Evolutionary conservation across 2,797 vertebrate genomes (phyloP).

Genomic region (Siniperca scherzeri): DNA sequence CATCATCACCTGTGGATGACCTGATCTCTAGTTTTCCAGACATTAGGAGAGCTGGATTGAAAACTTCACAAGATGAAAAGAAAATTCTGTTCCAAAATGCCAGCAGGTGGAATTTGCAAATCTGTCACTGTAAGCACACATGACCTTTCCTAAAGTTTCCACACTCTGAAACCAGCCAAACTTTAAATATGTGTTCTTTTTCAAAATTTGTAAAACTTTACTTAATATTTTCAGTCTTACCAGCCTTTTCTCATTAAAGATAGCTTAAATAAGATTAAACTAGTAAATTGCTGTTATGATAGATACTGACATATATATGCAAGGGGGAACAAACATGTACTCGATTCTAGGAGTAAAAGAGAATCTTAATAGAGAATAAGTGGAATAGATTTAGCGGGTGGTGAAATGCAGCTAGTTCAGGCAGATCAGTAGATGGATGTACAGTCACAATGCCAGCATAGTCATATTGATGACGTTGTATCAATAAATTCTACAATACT

Average conservation of each 20-base stretch:
- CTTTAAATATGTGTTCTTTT: constrained; percentile 20
- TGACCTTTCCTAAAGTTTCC: constrained; percentile 62
- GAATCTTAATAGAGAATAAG: not conserved
- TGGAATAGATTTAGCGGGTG: not conserved
- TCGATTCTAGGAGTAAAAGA: not conserved
- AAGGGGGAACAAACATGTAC: not conserved
- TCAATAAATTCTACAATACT: constrained; percentile 10
- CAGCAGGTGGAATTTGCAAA: constrained; percentile 66
- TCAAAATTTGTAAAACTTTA: not conserved
- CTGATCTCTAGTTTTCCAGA: constrained; percentile 16
- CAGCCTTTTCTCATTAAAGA: constrained; percentile 34
- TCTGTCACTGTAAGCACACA: constrained; percentile 47
- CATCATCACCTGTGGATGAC: constrained; percentile 21
- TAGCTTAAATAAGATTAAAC: constrained; percentile 32
- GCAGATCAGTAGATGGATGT: constrained; percentile 11
- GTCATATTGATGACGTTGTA: constrained; percentile 21
- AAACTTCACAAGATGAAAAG: constrained; percentile 47
- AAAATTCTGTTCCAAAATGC: constrained; percentile 57
- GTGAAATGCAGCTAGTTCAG: constrained; percentile 1
- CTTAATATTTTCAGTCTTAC: constrained; percentile 2
- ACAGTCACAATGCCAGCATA: not conserved
- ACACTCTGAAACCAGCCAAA: constrained; percentile 27
- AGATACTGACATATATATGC: not conserved
- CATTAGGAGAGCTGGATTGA: constrained; percentile 32
- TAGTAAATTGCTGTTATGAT: not conserved